phyloP scores from a whole-genome alignment of 1,140 invertebrate genomes.

The Meloidogyne exigua region DNA sequence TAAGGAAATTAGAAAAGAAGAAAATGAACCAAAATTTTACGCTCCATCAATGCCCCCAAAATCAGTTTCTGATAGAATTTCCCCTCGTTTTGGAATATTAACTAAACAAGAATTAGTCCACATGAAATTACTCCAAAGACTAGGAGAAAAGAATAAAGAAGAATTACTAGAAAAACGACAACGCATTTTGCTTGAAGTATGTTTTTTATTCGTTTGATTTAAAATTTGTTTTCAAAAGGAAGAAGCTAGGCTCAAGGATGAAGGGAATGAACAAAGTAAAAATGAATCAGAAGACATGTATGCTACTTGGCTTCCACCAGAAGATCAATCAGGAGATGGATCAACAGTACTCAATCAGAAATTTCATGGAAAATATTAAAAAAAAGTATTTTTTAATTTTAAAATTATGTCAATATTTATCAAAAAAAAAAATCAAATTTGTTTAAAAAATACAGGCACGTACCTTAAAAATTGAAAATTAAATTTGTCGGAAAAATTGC shows the following conservation, averaged over 20 bases:
- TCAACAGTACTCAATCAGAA: constrained; percentile 31
- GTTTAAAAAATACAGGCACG: not conserved
- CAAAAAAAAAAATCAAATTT: not conserved
- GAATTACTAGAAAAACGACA: constrained; percentile 17
- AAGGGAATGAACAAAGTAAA: not conserved
- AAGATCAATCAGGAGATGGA: constrained; percentile 36
- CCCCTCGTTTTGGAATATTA: constrained; percentile 31
- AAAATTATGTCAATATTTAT: not conserved
- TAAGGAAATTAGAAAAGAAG: not conserved
- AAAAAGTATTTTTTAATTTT: constrained; percentile 1
- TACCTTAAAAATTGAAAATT: not conserved
- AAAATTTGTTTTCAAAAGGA: not conserved
- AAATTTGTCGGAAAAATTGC: not conserved
- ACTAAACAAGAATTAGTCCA: constrained; percentile 33
- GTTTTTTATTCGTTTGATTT: not conserved
- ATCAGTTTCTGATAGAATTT: constrained; percentile 10
- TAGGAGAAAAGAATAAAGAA: constrained; percentile 12
- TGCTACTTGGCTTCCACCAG: constrained; percentile 37
- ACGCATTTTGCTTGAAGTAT: constrained; percentile 5
- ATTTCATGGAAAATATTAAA: constrained; percentile 33
- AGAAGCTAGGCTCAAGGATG: not conserved
- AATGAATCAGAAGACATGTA: constrained; percentile 26
- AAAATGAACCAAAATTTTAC: constrained; percentile 21
- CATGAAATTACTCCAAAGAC: constrained; percentile 26
- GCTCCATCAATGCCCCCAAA: constrained; percentile 22